These are phyloP conservation scores for Rhegmatorhina hoffmannsi DNA, from an alignment of 2,113 vertebrate genomes.

Conservation along the genomic window DNA sequence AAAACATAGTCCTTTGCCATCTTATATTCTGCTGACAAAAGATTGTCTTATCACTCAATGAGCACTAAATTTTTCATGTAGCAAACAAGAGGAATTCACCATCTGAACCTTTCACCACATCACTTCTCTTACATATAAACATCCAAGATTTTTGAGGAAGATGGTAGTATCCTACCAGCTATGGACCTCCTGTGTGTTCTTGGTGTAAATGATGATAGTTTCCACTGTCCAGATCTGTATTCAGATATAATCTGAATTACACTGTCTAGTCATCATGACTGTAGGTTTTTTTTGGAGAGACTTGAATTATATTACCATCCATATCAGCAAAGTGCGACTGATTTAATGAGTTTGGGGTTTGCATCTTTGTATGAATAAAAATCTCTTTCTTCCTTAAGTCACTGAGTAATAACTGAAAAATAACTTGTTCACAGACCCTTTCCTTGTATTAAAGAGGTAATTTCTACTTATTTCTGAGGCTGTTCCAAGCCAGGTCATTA, in stretches of 20 bases:
- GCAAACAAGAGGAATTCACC: constrained; percentile 11
- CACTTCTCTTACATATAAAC: not conserved
- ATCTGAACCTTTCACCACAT: not conserved
- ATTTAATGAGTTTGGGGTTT: not conserved
- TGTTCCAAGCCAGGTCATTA: not conserved
- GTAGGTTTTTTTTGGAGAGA: not conserved
- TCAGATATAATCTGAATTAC: not conserved
- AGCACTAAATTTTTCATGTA: not conserved
- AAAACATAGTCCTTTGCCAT: constrained; percentile 16
- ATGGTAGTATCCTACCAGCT: not conserved
- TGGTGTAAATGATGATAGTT: not conserved
- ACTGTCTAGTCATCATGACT: not conserved
- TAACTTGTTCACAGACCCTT: not conserved
- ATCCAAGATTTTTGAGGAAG: not conserved
- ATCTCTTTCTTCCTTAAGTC: not conserved
- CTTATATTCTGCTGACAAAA: constrained; percentile 1
- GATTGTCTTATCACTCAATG: not conserved
- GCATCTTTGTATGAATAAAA: not conserved
- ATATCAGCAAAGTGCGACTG: not conserved
- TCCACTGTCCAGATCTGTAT: not conserved
- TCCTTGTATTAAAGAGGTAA: not conserved
- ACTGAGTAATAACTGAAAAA: not conserved
- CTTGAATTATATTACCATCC: not conserved
- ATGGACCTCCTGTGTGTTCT: not conserved
- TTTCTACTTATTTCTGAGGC: not conserved